Base-by-base conservation (phyloP, 2,797 vertebrate species). In the Fistularia commersonii region DNA sequence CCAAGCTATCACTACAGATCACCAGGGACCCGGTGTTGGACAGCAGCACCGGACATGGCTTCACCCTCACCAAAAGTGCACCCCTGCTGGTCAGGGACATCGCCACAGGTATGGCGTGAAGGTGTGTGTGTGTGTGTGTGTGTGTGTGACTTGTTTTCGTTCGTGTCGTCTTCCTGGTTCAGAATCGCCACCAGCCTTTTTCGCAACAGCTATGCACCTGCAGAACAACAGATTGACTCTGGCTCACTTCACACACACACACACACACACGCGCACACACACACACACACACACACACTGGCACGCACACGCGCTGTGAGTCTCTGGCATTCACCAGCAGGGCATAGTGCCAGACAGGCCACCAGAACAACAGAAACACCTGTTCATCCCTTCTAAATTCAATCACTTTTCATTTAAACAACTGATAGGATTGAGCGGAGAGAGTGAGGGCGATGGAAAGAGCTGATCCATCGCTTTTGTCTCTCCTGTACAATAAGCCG, bases 71-170 rank as follows among this genome's bases (percentile, higher is more conserved):
- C 8, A 87, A 89, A 31, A 76, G 84, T 36, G 82, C 87, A 34
- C 95, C 96, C 76, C 92, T 97, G 81, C 93, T 93, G 13, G 92
- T 99, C 72, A 91, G 93, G 56, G 92, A 95, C 6, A 88, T 99
- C 51, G 86, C 88, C 47, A 65, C 94, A 90, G 97, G 97, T 98
- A 90, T 46, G 44, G 3, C 35, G 32, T 32, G 37, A 9, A 12
- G 41, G 35, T 45, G 42, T 55, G 43, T 54, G 34, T 46, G 6
- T 33, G 53, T 53, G 37, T 48, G 39, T 34, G 41, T 57, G 33
- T 11, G 57, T 50, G 51, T 65, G 44, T 49, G 41, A 40, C 32
- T 10, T 51, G 45, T 48, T n/a, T n/a, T n/a, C n/a, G 14, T 55
- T 57, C 8, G 32, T 56, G 45, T 10, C 57, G 61, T 41, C 36